phyloP scores from a whole-genome alignment of 2,797 vertebrate species.

The Psittacula echo region DNA sequence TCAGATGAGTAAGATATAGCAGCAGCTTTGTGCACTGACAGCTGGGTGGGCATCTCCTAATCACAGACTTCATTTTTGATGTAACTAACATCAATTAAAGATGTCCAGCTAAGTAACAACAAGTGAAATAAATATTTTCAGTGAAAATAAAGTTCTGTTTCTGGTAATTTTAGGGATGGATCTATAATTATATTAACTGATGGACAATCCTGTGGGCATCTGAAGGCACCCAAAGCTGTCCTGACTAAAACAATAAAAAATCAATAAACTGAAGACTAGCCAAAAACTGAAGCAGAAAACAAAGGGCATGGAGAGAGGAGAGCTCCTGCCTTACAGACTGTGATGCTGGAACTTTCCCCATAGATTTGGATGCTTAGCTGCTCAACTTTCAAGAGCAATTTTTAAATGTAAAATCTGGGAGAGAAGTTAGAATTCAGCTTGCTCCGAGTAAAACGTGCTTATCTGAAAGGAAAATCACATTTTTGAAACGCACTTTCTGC shows the following conservation, averaged over 20 bases:
- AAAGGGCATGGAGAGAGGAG: not conserved
- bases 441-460: slow-evolving; percentile 28
- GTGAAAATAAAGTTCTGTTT: not conserved
- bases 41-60: not conserved
- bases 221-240: not conserved
- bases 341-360: not conserved
- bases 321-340: not conserved
- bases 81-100: not conserved
- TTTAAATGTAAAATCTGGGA: slow-evolving; percentile 52
- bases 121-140: not conserved
- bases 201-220: not conserved
- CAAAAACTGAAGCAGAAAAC: not conserved
- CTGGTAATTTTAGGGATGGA: not conserved
- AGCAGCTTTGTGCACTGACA: not conserved
- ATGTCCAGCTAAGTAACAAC: not conserved
- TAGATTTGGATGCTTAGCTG: slow-evolving; percentile 37
- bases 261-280: not conserved
- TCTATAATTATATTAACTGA: not conserved
- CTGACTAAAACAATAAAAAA: not conserved
- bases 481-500: slow-evolving; percentile 70
- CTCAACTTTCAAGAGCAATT: slow-evolving; percentile 67
- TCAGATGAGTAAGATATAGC: not conserved
- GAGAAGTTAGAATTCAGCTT: slow-evolving; percentile 57
- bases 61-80: not conserved
- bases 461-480: slow-evolving; percentile 65